phyloP scores from a whole-genome alignment of 2,797 vertebrate genomes.

The Acomys russatus region DNA sequence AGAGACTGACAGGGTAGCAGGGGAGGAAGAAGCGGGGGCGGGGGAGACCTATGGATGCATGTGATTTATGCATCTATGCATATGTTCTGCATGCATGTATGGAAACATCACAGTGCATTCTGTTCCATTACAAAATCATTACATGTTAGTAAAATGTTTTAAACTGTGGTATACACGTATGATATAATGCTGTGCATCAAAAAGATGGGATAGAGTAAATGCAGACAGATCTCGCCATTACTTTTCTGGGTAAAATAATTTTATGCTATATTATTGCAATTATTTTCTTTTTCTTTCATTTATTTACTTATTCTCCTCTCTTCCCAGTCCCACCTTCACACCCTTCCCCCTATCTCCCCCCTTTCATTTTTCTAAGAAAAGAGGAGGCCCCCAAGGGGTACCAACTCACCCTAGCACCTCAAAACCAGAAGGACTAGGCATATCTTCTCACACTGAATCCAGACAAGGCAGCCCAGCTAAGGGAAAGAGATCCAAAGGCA shows the following conservation, averaged over 20 bases:
- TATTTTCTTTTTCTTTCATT: not conserved
- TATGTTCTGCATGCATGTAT: not conserved
- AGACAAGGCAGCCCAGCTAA: not conserved
- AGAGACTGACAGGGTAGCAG: not conserved
- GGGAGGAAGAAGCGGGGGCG: not conserved
- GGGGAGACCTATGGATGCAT: not conserved
- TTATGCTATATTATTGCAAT: not conserved
- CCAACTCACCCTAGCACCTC: not conserved
- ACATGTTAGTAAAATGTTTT: not conserved
- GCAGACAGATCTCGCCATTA: not conserved
- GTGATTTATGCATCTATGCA: not conserved
- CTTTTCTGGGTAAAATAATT: conserved; percentile 15
- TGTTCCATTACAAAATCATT: not conserved
- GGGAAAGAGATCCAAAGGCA: not conserved
- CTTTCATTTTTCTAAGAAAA: not conserved
- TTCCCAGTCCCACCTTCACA: not conserved
- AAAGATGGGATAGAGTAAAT: conserved; percentile 2
- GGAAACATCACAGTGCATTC: not conserved
- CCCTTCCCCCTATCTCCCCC: not conserved
- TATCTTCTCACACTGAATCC: not conserved
- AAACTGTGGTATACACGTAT: not conserved
- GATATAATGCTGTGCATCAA: not conserved
- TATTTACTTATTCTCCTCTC: not conserved
- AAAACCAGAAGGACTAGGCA: not conserved
- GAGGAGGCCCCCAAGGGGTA: not conserved